These are phyloP conservation scores for Hesperophylax magnus DNA, from an alignment of 1,140 invertebrate genomes.

Conservation along the genomic window DNA sequence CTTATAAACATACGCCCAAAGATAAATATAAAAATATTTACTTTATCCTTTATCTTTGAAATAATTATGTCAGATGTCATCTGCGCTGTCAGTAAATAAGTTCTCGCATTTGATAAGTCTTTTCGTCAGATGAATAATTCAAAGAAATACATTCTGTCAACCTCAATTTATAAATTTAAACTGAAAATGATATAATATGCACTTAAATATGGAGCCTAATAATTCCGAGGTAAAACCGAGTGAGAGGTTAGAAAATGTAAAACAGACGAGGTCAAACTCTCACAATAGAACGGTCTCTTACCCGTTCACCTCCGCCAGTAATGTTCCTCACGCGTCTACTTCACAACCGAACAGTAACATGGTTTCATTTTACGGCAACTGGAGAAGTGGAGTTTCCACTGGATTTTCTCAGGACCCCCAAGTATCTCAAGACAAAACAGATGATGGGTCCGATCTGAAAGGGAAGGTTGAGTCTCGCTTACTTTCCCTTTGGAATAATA, in stretches of 20 bases:
- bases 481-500: conserved; percentile 90
- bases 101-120: not conserved
- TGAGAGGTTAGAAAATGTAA: conserved; percentile 47
- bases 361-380: conserved; percentile 41
- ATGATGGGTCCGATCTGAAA: conserved; percentile 72
- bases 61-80: conserved; percentile 37
- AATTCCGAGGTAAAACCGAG: conserved; percentile 27
- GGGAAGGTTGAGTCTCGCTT: conserved; percentile 87
- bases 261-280: conserved; percentile 25
- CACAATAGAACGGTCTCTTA: conserved; percentile 44
- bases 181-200: conserved; percentile 22
- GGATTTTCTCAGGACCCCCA: conserved; percentile 11
- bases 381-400: conserved; percentile 29
- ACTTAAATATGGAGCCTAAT: conserved; percentile 23
- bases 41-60: not conserved
- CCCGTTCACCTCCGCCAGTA: conserved; percentile 24
- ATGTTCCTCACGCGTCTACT: conserved; percentile 29
- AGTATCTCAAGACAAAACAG: conserved; percentile 62
- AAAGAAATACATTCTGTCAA: not conserved
- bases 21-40: too few relatives aligned
- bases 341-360: conserved; percentile 32
- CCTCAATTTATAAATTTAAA: conserved; percentile 1
- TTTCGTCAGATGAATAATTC: conserved; percentile 30
- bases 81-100: conserved; percentile 8
- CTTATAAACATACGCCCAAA: too few relatives aligned